Percentiles rank a stretch among this genome's conserved stretches.
Conservation (phyloP, 2,797 vertebrate species). For the Florisuga fusca region DNA sequence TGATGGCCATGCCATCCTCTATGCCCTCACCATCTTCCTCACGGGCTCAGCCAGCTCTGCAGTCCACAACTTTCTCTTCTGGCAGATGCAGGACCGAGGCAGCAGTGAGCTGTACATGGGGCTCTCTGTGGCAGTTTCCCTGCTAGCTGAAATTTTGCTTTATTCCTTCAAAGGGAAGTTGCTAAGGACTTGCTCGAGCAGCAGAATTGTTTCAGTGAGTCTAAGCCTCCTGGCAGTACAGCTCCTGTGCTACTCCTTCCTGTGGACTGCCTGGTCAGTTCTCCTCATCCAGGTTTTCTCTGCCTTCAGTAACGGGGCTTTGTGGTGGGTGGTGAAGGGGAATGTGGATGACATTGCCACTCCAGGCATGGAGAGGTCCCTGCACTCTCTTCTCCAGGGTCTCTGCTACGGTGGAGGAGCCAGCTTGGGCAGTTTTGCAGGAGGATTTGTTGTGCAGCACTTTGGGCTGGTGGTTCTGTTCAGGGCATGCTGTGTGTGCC, state of each 20-base stretch:
- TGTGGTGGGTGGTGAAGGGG: constrained; percentile 84
- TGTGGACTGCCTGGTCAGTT: constrained; percentile 85
- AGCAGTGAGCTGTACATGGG: constrained; percentile 88
- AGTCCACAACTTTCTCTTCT: constrained; percentile 87
- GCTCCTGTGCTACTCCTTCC: constrained; percentile 88
- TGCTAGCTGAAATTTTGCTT: constrained; percentile 82
- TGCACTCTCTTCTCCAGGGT: constrained; percentile 76
- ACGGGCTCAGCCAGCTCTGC: constrained; percentile 70
- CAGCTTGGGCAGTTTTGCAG: constrained; percentile 82
- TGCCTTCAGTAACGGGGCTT: constrained; percentile 79
- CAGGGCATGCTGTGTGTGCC: constrained; percentile 64
- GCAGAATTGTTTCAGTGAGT: constrained; percentile 67
- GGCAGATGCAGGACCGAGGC: constrained; percentile 89
- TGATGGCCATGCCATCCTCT: constrained; percentile 80
- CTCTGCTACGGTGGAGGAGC: constrained; percentile 79
- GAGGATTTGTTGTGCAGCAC: constrained; percentile 79
- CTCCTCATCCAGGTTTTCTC: constrained; percentile 84
- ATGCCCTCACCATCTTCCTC: constrained; percentile 79
- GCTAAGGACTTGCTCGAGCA: constrained; percentile 75
- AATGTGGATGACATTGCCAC: constrained; percentile 81
- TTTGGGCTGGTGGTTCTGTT: constrained; percentile 81
- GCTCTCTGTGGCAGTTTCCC: constrained; percentile 74
- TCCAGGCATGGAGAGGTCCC: constrained; percentile 80
- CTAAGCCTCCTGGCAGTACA: constrained; percentile 78
- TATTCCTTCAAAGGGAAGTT: constrained; percentile 62